A percentile compares a stretch with the other conserved stretches of the same genome.
These are phyloP conservation scores for Aphidoletes aphidimyza DNA, from an alignment of 2,888 invertebrate species.

Conservation along the genomic window DNA sequence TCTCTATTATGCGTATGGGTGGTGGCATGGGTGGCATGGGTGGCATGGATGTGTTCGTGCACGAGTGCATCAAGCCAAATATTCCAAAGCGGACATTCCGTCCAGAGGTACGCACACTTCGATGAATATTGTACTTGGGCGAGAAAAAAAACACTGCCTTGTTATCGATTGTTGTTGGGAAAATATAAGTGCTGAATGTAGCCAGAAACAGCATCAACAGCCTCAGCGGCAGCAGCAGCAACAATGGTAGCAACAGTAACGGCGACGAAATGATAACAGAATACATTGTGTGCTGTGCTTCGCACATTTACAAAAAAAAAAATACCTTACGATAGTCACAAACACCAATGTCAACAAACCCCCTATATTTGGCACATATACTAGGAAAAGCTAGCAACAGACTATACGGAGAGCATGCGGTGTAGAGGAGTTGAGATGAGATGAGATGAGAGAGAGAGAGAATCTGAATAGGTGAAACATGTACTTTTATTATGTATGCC, in stretches of 20 bases:
- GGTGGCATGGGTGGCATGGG: neutral
- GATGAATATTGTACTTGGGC: neutral
- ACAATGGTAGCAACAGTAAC: slow-evolving; percentile 8
- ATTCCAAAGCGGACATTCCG: neutral
- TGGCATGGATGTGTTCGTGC: neutral
- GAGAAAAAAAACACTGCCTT: slow-evolving; percentile 11
- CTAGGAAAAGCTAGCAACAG: slow-evolving; percentile 16
- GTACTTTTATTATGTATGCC: neutral
- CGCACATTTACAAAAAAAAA: slow-evolving; percentile 19
- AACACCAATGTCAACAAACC: slow-evolving; percentile 19
- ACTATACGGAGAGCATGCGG: neutral
- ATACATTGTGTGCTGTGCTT: slow-evolving; percentile 26
- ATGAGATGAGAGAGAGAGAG: neutral
- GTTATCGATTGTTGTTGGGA: slow-evolving; percentile 11
- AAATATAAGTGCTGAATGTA: no score
- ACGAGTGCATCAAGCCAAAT: neutral
- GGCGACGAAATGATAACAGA: slow-evolving; percentile 20
- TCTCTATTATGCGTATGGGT: slow-evolving; percentile 46
- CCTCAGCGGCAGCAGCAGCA: neutral
- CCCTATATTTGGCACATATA: neutral
- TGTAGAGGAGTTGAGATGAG: neutral
- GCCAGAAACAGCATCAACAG: neutral
- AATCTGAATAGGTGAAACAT: neutral
- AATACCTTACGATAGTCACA: slow-evolving; percentile 31
- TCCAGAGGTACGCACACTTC: neutral